These are phyloP conservation scores for Craseonycteris thonglongyai DNA, from an alignment of 2,113 vertebrate genomes.

Conservation along the genomic window DNA sequence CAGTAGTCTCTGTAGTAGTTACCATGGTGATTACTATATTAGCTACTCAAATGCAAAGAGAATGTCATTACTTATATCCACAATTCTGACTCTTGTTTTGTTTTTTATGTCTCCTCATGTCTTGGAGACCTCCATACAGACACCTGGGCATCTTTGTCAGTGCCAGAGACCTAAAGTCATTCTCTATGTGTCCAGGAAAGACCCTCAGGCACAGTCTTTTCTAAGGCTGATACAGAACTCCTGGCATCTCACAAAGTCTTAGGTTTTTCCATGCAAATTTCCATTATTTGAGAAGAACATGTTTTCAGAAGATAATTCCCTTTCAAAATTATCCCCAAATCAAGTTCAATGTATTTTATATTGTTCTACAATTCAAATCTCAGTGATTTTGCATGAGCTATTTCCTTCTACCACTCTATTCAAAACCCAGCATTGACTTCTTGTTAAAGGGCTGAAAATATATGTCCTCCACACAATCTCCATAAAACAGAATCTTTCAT, in stretches of 20 bases:
- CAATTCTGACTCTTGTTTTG: neutral
- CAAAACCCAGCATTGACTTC: neutral
- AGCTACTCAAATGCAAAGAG: neutral
- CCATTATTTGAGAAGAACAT: neutral
- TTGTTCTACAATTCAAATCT: neutral
- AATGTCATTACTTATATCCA: neutral
- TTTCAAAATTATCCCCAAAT: neutral
- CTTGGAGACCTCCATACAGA: neutral
- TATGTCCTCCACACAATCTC: neutral
- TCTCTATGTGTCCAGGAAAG: neutral
- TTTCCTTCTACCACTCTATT: neutral
- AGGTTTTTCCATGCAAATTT: neutral
- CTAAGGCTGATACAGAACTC: neutral
- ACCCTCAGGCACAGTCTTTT: neutral
- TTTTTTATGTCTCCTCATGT: neutral
- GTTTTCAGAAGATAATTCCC: constrained; percentile 22
- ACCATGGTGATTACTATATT: neutral
- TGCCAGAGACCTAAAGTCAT: neutral
- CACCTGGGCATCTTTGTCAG: neutral
- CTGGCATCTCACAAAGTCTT: neutral
- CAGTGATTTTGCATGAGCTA: neutral
- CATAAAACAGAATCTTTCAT: constrained; percentile 11
- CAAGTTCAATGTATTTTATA: neutral
- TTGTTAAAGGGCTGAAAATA: constrained; percentile 9
- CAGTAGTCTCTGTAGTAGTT: neutral